Evolutionary conservation across 2,113 vertebrate species (phyloP).

Genomic region (Myotis lucifugus): DNA sequence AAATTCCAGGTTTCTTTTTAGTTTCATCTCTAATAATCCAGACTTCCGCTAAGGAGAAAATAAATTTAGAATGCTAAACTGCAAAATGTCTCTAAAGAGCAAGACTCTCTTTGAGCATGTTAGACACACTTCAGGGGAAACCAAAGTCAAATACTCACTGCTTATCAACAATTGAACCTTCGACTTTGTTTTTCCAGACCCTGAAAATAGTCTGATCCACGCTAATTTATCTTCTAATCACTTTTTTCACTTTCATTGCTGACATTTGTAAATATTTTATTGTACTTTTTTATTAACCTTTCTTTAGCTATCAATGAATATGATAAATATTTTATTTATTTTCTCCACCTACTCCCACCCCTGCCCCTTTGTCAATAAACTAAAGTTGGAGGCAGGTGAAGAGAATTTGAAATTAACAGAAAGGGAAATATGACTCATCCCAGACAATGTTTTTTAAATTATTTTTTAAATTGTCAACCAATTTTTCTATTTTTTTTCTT

Average conservation of each 20-base stretch:
- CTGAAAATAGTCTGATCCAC: background rate
- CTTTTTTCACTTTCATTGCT: background rate
- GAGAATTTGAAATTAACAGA: background rate
- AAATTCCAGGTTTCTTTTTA: background rate
- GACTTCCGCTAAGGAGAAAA: background rate
- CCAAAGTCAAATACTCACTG: background rate
- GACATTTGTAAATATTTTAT: background rate
- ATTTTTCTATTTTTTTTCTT: background rate
- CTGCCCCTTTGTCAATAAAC: background rate
- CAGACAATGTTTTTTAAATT: background rate
- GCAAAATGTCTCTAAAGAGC: conserved; percentile 7
- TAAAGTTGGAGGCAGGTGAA: conserved; percentile 21
- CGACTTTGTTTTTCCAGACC: background rate
- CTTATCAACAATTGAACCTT: background rate
- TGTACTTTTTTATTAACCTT: background rate
- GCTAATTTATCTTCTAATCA: background rate
- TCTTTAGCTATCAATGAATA: background rate
- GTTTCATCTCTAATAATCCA: background rate
- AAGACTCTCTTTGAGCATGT: background rate
- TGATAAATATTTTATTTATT: background rate
- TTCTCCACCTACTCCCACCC: background rate
- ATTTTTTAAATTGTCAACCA: background rate
- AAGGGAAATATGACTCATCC: background rate
- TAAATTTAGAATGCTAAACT: conserved; percentile 12
- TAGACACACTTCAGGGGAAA: background rate